These are phyloP conservation scores for Beaufortia kweichowensis DNA, from an alignment of 2,113 vertebrate species.

Conservation along the genomic window DNA sequence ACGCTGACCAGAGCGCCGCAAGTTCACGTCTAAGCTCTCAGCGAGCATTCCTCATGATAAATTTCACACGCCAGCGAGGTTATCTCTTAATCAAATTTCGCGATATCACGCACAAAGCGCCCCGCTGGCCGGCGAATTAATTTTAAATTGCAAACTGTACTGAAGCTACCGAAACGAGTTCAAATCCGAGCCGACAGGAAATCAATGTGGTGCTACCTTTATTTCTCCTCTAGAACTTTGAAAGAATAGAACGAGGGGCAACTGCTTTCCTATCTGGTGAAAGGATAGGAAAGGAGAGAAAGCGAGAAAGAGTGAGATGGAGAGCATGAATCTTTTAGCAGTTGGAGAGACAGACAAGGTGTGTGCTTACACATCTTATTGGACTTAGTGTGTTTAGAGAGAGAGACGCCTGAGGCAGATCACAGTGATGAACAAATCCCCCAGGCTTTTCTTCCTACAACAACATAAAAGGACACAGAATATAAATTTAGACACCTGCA, in stretches of 20 bases:
- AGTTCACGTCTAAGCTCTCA: constrained; percentile 5
- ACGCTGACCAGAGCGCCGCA: not conserved
- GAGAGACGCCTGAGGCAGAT: constrained; percentile 40
- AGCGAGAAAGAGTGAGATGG: constrained; percentile 1
- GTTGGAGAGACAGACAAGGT: constrained; percentile 44
- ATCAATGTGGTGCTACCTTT: constrained; percentile 51
- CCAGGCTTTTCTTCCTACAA: constrained; percentile 29
- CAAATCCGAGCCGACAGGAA: constrained; percentile 30
- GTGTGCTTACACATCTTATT: constrained; percentile 52
- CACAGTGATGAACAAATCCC: constrained; percentile 40
- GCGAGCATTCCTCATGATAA: not conserved
- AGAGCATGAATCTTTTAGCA: constrained; percentile 54
- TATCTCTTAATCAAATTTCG: constrained; percentile 41
- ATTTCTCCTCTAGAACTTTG: constrained; percentile 47
- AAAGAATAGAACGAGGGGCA: constrained; percentile 45
- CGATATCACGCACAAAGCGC: constrained; percentile 38
- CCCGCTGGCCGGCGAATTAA: constrained; percentile 39
- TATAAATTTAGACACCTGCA: constrained; percentile 42
- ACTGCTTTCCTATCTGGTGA: constrained; percentile 36
- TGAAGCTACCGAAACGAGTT: constrained; percentile 26
- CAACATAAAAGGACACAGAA: constrained; percentile 37
- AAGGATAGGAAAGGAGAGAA: constrained; percentile 23
- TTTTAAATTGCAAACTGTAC: constrained; percentile 48
- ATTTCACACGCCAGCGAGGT: constrained; percentile 19
- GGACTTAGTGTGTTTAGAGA: constrained; percentile 43